phyloP scores from a whole-genome alignment of 2,888 invertebrate species.

The Phengaris alcon region DNA sequence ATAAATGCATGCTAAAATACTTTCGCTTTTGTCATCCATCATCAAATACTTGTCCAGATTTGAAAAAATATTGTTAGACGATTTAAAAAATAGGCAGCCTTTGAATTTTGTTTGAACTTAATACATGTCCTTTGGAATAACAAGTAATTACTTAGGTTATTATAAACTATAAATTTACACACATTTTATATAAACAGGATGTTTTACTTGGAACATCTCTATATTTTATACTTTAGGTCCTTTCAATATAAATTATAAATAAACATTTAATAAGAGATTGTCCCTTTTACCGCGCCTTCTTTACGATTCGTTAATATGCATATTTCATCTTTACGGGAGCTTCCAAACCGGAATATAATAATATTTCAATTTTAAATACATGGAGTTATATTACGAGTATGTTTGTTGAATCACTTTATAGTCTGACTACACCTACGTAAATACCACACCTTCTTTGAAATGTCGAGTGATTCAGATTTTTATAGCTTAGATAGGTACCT shows the following conservation, averaged over 20 bases:
- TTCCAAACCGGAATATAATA: neutral
- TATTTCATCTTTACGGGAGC: too few relatives aligned
- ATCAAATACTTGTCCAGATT: neutral
- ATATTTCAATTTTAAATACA: neutral
- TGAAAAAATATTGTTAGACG: neutral
- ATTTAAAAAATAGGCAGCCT: neutral
- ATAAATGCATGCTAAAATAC: neutral
- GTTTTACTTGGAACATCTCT: neutral
- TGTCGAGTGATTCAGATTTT: constrained; percentile 11
- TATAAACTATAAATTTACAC: too few relatives aligned
- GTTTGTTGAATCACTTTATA: neutral
- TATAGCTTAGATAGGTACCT: neutral
- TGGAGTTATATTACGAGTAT: neutral
- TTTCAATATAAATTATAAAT: neutral
- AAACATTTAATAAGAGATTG: too few relatives aligned
- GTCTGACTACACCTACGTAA: constrained; percentile 7
- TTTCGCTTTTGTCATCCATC: constrained; percentile 6
- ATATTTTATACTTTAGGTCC: neutral
- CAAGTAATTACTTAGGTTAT: too few relatives aligned
- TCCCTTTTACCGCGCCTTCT: too few relatives aligned
- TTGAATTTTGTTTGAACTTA: too few relatives aligned
- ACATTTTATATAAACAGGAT: neutral
- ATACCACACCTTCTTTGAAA: neutral
- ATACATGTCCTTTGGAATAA: too few relatives aligned
- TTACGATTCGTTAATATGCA: too few relatives aligned